A percentile compares a stretch with the other conserved stretches of the same genome.
Conservation (phyloP, 2,797 vertebrate species). For the Tenualosa thibaudeaui region DNA sequence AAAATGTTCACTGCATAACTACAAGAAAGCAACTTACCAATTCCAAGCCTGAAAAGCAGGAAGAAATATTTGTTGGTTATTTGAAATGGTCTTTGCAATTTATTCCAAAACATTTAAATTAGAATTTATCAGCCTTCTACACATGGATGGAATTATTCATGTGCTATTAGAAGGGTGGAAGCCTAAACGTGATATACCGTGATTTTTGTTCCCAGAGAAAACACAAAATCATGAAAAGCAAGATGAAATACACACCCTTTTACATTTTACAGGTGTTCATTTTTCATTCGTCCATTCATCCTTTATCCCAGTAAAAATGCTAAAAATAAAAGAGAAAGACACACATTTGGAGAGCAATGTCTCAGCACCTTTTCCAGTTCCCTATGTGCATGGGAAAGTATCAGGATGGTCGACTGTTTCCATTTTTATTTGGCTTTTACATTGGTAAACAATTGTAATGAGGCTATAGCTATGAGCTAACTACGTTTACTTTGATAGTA, state of each 20-base stretch:
- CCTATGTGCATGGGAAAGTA: too few relatives aligned
- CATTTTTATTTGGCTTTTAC: too few relatives aligned
- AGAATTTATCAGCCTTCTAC: neutral
- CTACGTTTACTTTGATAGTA: too few relatives aligned
- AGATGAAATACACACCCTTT: neutral
- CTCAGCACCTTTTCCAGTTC: neutral
- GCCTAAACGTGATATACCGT: neutral
- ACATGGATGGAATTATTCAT: neutral
- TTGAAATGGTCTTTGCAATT: neutral
- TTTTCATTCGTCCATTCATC: neutral
- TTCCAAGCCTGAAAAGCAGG: neutral
- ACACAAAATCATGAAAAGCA: neutral
- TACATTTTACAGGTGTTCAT: neutral
- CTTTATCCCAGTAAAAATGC: neutral
- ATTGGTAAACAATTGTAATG: too few relatives aligned
- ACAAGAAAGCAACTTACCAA: neutral
- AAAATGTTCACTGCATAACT: neutral
- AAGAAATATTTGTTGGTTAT: conserved; percentile 12
- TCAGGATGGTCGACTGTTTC: too few relatives aligned
- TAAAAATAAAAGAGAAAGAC: neutral
- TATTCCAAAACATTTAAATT: conserved; percentile 3
- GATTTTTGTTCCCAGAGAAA: neutral
- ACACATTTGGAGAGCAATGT: neutral
- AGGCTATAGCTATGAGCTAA: too few relatives aligned
- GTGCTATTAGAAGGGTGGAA: neutral